Conservation (phyloP, 2,888 invertebrate species). For the Mythimna lalbum region DNA sequence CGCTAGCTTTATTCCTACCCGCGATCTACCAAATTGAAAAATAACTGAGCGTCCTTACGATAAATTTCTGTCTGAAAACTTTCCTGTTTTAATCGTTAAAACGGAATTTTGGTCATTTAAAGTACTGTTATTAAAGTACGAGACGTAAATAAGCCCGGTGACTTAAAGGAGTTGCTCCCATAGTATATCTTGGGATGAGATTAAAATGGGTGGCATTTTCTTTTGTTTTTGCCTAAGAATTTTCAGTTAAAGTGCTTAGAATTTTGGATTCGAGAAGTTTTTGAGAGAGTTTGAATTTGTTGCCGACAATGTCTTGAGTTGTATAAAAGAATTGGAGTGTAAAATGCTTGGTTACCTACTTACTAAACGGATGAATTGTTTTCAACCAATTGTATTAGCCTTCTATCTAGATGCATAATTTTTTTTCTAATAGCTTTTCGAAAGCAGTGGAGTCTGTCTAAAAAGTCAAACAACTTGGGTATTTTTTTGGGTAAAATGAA, state of each 20-base stretch:
- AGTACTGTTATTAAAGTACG: conserved; percentile 75
- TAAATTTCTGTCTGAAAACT: conserved; percentile 81
- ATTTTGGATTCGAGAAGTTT: conserved; percentile 35
- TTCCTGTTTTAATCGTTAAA: conserved; percentile 77
- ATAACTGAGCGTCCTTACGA: conserved; percentile 85
- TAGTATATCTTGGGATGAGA: conserved; percentile 57
- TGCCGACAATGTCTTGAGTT: conserved; percentile 12
- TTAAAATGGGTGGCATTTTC: conserved; percentile 60
- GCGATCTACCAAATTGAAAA: conserved; percentile 87
- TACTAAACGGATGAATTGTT: not conserved
- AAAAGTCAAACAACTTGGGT: no score
- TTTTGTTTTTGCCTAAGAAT: conserved; percentile 56
- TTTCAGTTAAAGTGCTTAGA: conserved; percentile 37
- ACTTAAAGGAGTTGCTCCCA: conserved; percentile 52
- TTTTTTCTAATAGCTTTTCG: not conserved
- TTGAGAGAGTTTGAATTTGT: conserved; percentile 25
- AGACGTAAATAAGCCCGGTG: conserved; percentile 71
- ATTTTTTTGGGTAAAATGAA: no score
- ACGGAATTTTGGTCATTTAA: conserved; percentile 78
- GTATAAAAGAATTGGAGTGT: conserved; percentile 23
- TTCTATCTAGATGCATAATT: no score
- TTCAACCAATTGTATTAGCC: no score
- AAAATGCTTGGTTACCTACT: not conserved
- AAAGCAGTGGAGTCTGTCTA: no score
- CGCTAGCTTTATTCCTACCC: conserved; percentile 79